A percentile compares a stretch with the other conserved stretches of the same genome.
phyloP scores from a whole-genome alignment of 2,797 vertebrate genomes.

The Takifugu rubripes region DNA sequence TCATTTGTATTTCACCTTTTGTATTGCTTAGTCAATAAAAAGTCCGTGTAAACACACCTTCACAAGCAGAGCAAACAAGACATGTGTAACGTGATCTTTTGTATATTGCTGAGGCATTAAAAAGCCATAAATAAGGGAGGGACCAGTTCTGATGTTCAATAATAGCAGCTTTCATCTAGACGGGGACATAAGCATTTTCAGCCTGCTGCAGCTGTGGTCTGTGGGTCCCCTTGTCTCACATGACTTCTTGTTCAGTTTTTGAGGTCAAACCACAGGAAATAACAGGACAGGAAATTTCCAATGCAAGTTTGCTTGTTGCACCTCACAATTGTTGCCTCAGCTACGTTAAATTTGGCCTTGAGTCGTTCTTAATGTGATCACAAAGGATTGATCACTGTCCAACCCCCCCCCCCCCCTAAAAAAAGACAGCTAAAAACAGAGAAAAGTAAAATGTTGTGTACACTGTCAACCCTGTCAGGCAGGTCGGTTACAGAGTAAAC shows the following conservation, averaged over 20 bases:
- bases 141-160: not conserved
- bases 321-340: too few relatives aligned
- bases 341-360: too few relatives aligned
- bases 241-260: not conserved
- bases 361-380: too few relatives aligned
- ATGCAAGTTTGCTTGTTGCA: not conserved
- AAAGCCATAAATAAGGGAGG: constrained; percentile 5
- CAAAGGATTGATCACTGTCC: not conserved
- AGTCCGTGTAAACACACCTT: not conserved
- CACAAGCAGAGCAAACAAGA: not conserved
- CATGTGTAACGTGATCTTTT: constrained; percentile 3
- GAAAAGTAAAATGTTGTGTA: not conserved
- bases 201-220: not conserved
- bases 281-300: too few relatives aligned
- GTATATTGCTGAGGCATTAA: not conserved
- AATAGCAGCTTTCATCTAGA: too few relatives aligned
- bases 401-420: too few relatives aligned
- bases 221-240: not conserved
- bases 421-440: not conserved
- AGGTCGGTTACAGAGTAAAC: constrained; percentile 1
- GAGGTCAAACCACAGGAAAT: constrained; percentile 19
- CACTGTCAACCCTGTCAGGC: not conserved
- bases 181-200: too few relatives aligned
- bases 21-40: not conserved
- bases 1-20: not conserved